These are phyloP conservation scores for Zhuqinia jingwanae DNA, from an alignment of 2,888 invertebrate species.

Conservation along the genomic window DNA sequence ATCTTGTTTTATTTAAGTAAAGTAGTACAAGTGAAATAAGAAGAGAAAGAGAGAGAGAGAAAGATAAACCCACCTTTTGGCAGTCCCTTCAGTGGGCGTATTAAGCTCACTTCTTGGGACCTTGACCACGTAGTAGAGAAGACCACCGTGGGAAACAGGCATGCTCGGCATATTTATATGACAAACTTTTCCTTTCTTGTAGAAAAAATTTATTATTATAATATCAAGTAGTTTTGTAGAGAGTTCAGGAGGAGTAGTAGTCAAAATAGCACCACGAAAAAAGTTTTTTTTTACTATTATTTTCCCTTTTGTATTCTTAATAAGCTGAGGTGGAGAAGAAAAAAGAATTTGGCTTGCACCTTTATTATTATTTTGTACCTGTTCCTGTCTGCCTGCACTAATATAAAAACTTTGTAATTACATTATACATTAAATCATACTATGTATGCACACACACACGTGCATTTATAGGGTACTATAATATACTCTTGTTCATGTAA, in stretches of 20 bases:
- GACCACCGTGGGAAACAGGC: slow-evolving; percentile 85
- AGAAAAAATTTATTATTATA: not conserved
- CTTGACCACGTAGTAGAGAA: slow-evolving; percentile 87
- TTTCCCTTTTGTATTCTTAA: not conserved
- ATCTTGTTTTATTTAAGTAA: not conserved
- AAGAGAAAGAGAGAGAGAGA: no score
- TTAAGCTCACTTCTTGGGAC: slow-evolving; percentile 83
- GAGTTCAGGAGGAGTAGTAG: not conserved
- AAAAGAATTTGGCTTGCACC: no score
- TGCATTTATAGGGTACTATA: no score
- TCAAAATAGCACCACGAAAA: slow-evolving; percentile 33
- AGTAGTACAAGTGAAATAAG: no score
- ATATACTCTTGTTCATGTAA: no score
- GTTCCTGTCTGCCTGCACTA: no score
- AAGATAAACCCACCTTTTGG: not conserved
- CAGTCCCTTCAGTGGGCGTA: slow-evolving; percentile 64
- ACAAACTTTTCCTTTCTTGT: slow-evolving; percentile 9
- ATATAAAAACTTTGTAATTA: no score
- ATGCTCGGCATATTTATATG: slow-evolving; percentile 81
- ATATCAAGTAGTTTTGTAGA: no score
- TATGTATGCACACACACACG: no score
- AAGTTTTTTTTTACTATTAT: not conserved
- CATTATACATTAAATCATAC: no score
- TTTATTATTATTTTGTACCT: no score
- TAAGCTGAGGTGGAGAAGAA: no score